phyloP scores from a whole-genome alignment of 2,888 invertebrate genomes.

The Gibbula magus region DNA sequence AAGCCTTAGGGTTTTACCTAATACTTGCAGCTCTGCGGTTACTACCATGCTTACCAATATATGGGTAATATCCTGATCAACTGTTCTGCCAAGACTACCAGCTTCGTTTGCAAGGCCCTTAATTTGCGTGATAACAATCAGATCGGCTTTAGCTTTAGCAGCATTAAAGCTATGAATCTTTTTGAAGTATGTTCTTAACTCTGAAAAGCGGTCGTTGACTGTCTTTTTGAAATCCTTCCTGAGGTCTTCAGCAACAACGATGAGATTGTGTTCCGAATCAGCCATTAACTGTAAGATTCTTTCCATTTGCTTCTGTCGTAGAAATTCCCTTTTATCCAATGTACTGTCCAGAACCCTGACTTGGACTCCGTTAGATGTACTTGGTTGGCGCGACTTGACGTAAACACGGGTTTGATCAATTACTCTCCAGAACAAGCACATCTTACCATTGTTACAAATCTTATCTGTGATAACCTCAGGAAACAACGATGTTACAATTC shows the following conservation, averaged over 20 bases:
- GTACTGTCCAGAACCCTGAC: no score
- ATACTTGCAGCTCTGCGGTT: neutral
- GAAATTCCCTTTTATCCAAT: no score
- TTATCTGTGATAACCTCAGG: neutral
- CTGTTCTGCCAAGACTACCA: neutral
- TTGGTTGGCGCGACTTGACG: neutral
- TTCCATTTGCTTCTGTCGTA: no score
- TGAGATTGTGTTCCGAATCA: no score
- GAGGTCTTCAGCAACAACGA: no score
- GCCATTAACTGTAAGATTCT: no score
- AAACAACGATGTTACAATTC: neutral
- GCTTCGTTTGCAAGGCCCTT: neutral
- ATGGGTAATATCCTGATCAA: neutral
- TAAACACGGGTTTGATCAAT: neutral
- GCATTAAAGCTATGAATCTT: no score
- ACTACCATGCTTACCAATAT: no score
- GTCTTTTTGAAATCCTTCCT: neutral
- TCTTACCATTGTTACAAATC: constrained; percentile 13
- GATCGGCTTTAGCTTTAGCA: neutral
- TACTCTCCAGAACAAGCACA: constrained; percentile 6
- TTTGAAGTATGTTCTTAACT: no score
- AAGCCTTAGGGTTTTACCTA: neutral
- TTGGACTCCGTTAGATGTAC: neutral
- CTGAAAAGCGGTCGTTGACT: no score
- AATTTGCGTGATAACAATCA: no score